phyloP scores from a whole-genome alignment of 2,888 invertebrate species.

The Papilio gigon region DNA sequence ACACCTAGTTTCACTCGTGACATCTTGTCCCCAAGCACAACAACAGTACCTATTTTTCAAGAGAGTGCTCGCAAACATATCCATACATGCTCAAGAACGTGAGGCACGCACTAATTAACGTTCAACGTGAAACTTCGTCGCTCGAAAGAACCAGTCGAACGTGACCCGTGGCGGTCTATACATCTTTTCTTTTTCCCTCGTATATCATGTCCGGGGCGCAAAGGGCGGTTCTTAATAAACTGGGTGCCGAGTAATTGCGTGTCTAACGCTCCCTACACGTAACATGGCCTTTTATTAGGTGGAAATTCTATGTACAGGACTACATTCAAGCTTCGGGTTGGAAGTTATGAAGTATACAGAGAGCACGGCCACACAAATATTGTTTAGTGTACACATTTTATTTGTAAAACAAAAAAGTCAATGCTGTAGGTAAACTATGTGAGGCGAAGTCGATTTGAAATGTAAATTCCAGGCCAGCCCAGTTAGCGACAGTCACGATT shows the following conservation, averaged over 20 bases:
- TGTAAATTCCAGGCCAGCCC: conserved; percentile 34
- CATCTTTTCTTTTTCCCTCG: conserved; percentile 59
- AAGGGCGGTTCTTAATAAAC: conserved; percentile 62
- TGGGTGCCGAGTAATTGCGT: conserved; percentile 76
- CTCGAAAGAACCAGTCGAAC: conserved; percentile 63
- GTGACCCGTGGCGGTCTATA: conserved; percentile 63
- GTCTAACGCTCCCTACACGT: conserved; percentile 79
- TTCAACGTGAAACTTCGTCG: conserved; percentile 78
- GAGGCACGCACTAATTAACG: conserved; percentile 81
- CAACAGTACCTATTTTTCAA: conserved; percentile 52
- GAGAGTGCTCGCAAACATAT: conserved; percentile 63
- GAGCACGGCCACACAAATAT: conserved; percentile 40
- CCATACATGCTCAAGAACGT: conserved; percentile 71
- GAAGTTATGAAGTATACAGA: conserved; percentile 65
- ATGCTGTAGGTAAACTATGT: conserved; percentile 29
- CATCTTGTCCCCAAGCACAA: conserved; percentile 7
- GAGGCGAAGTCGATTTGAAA: conserved; percentile 28
- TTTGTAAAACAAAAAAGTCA: conserved; percentile 35
- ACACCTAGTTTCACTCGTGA: conserved; percentile 21
- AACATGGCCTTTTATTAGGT: conserved; percentile 81
- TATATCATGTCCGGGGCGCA: conserved; percentile 55
- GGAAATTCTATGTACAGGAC: conserved; percentile 78
- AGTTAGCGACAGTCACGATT: conserved; percentile 38
- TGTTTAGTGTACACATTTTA: conserved; percentile 27
- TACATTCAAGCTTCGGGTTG: conserved; percentile 62